A percentile compares a stretch with the other conserved stretches of the same genome.
Evolutionary conservation across 1,140 invertebrate species (phyloP).

Genomic region (Ganaspis sp.): DNA sequence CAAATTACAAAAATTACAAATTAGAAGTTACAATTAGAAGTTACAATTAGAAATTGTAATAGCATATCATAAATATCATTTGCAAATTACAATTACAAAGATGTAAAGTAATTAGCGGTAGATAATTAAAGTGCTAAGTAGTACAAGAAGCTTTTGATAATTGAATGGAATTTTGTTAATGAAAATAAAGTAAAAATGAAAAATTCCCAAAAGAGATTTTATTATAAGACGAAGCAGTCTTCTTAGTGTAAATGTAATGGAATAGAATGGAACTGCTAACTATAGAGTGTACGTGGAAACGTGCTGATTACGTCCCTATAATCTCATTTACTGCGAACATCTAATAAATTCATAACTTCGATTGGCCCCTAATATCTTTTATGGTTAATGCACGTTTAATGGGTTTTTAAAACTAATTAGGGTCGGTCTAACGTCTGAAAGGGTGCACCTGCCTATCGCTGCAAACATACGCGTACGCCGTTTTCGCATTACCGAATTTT

Average conservation of each 20-base stretch:
- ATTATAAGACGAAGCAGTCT: neutral
- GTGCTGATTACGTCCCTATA: slow-evolving; percentile 42
- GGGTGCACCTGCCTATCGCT: slow-evolving; percentile 21
- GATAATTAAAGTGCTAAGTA: no score
- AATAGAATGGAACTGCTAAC: neutral
- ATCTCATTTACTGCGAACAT: slow-evolving; percentile 45
- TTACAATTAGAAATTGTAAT: no score
- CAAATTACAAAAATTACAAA: no score
- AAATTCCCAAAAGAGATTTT: neutral
- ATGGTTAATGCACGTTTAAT: slow-evolving; percentile 55
- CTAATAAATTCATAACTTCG: slow-evolving; percentile 64
- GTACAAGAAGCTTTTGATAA: no score
- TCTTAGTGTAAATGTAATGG: no score
- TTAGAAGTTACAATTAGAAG: no score
- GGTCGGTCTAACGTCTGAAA: slow-evolving; percentile 42
- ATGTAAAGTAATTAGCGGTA: no score
- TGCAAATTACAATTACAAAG: no score
- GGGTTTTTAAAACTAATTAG: slow-evolving; percentile 63
- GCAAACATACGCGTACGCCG: slow-evolving; percentile 8
- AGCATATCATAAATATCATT: no score
- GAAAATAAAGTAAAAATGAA: neutral
- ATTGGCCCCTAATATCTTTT: slow-evolving; percentile 57
- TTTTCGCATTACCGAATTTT: slow-evolving; percentile 13
- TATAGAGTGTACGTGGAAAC: slow-evolving; percentile 4
- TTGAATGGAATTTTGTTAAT: no score